These are phyloP conservation scores for Apodemia hepburni DNA, from an alignment of 2,888 invertebrate genomes.

Conservation along the genomic window DNA sequence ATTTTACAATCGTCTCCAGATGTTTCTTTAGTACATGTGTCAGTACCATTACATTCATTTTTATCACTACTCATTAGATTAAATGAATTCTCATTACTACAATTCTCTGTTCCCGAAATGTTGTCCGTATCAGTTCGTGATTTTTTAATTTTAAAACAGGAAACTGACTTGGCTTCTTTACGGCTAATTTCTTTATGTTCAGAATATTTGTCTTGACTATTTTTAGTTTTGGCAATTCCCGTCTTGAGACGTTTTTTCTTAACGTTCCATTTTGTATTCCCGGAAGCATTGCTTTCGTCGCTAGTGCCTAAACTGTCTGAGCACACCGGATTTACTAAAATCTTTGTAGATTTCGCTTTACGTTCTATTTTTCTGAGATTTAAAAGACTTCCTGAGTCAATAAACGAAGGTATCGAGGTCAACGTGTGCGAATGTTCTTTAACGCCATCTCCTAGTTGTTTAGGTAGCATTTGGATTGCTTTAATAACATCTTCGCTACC, in stretches of 20 bases:
- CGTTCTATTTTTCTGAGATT: constrained; percentile 70
- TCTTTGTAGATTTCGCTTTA: constrained; percentile 71
- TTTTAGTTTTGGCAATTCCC: constrained; percentile 46
- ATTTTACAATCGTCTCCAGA: constrained; percentile 58
- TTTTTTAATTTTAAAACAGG: constrained; percentile 76
- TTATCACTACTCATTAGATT: constrained; percentile 57
- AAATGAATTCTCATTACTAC: constrained; percentile 66
- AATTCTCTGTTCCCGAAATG: constrained; percentile 62
- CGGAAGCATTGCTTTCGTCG: constrained; percentile 62
- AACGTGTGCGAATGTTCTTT: constrained; percentile 56
- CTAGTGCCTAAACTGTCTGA: constrained; percentile 63
- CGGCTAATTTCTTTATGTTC: constrained; percentile 53
- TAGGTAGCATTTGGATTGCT: constrained; percentile 53
- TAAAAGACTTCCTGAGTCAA: constrained; percentile 57
- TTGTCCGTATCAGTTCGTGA: constrained; percentile 59
- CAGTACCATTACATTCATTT: constrained; percentile 63
- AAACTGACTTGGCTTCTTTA: constrained; percentile 61
- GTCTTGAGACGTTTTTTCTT: constrained; percentile 70
- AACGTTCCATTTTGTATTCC: constrained; percentile 63
- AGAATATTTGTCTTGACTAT: constrained; percentile 43
- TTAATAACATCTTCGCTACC: constrained; percentile 55
- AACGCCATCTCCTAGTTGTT: constrained; percentile 49
- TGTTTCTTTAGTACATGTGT: constrained; percentile 55
- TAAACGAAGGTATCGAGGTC: constrained; percentile 54
- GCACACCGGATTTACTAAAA: constrained; percentile 70